Base-by-base conservation (phyloP, 2,797 vertebrate genomes). In the Phoeniculus purpureus region DNA sequence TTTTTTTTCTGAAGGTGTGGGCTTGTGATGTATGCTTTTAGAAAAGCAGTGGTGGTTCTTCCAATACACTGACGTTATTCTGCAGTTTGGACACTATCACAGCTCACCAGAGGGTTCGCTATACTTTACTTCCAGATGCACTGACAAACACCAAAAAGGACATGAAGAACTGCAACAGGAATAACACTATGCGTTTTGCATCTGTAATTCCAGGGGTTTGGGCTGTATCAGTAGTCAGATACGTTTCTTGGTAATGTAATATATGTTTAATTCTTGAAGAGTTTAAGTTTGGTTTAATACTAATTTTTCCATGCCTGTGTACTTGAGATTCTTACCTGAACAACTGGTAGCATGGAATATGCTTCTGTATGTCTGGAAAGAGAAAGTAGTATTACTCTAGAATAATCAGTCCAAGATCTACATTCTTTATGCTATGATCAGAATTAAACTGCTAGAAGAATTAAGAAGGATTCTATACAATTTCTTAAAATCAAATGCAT, bases 311-410 rank as follows among this genome's bases (percentile, higher is more conserved):
- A 0, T 48, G 50, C n/a, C 47, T 75, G 11, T 52, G 89, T 71
- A 34, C 2, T 21, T 47, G 25, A 54, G 37, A 75, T 93, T 97
- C 98, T 97, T 95, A 99, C 99, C 97, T 98, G 97, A 98, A 98
- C 40, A 98, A 97, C 65, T 95, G 97, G 92, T 97, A 97, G 95
- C 98, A 99, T 60, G 98, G 97, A 85, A 99, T 93, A 68, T 98
- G 98, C 92, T 99, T 99, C 96, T 99, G 98, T 94, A 99, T 96
- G 88, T 99, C 99, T 99, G 95, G 48, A 95, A 95, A 92, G 91
- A 96, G 93, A 96, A 95, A 43, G 87, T 37, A 51, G 12, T 71
- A 18, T 95, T 87, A 90, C 5, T 80, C 11, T 48, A 50, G 37
- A 19, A 55, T 55, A 9, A 11, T 62, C 27, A 81, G 40, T 34